Evolutionary conservation across 2,888 invertebrate genomes (phyloP).

Genomic region (Labia minor): DNA sequence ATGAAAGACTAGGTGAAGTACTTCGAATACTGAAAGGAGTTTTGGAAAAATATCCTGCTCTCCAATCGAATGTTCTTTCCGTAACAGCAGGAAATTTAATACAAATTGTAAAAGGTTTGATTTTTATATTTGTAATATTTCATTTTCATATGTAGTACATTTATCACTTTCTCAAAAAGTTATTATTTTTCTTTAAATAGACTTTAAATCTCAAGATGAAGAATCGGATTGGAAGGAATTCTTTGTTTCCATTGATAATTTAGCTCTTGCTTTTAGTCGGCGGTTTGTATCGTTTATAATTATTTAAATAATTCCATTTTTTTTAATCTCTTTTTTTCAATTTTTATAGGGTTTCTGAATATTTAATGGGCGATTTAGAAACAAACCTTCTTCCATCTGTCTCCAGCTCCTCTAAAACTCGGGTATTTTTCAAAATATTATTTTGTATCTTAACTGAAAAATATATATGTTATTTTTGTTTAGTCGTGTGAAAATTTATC

Average conservation of each 20-base stretch:
- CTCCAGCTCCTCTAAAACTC: constrained; percentile 32
- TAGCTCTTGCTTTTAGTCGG: constrained; percentile 40
- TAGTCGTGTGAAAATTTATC: constrained; percentile 36
- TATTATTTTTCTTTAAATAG: constrained; percentile 32
- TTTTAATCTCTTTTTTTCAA: background rate
- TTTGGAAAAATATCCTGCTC: constrained; percentile 39
- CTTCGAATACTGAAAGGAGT: constrained; percentile 37
- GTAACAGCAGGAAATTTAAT: constrained; percentile 39
- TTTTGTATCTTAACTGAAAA: background rate
- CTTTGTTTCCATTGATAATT: constrained; percentile 39
- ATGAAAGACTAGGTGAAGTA: constrained; percentile 40
- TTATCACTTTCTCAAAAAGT: background rate
- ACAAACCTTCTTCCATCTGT: constrained; percentile 28
- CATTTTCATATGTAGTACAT: too few relatives aligned
- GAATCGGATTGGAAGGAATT: constrained; percentile 34
- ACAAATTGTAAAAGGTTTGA: constrained; percentile 38
- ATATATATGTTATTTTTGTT: constrained; percentile 21
- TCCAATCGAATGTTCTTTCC: constrained; percentile 40
- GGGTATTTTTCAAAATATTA: constrained; percentile 30
- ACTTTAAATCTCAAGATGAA: constrained; percentile 36
- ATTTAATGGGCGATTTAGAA: constrained; percentile 41
- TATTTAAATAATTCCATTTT: constrained; percentile 14
- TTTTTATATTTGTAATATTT: background rate
- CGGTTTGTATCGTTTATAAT: constrained; percentile 32
- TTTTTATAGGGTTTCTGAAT: constrained; percentile 39